Evolutionary conservation across 2,113 vertebrate genomes (phyloP).

Genomic region (Galbula dea): DNA sequence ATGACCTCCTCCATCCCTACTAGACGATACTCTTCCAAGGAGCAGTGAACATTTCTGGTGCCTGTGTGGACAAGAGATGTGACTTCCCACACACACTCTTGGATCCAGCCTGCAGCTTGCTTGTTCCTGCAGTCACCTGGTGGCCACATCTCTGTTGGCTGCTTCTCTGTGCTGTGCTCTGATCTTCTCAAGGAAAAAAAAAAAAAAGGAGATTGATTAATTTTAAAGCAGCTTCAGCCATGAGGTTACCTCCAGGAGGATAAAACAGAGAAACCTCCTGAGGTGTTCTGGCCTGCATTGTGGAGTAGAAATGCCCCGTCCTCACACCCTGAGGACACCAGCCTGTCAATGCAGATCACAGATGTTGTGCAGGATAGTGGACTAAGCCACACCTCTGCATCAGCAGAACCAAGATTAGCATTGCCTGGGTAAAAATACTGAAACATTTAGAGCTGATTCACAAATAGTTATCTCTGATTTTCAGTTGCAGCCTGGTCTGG

Average conservation of each 20-base stretch:
- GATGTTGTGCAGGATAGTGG: background rate
- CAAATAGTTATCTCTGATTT: background rate
- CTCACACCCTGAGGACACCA: rapidly evolving
- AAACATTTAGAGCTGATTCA: background rate
- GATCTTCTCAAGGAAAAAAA: background rate
- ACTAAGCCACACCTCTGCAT: background rate
- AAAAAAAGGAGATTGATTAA: background rate
- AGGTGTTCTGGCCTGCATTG: background rate
- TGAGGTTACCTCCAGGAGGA: background rate
- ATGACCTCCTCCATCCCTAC: rapidly evolving
- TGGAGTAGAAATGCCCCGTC: background rate
- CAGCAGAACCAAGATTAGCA: background rate
- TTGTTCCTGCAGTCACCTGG: rapidly evolving
- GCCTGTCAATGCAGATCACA: background rate
- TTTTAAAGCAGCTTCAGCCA: background rate
- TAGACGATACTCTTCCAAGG: rapidly evolving
- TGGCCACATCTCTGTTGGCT: background rate
- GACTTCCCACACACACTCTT: rapidly evolving
- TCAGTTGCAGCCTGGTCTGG: background rate
- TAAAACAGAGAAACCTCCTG: background rate
- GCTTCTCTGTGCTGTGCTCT: background rate
- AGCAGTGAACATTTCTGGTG: background rate
- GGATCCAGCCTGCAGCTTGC: rapidly evolving
- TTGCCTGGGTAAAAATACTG: rapidly evolving
- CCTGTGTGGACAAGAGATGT: rapidly evolving